Evolutionary conservation across 2,888 invertebrate species (phyloP), one percentile per base, ranked within the genome.

Genomic region (Coenonympha arcania): DNA sequence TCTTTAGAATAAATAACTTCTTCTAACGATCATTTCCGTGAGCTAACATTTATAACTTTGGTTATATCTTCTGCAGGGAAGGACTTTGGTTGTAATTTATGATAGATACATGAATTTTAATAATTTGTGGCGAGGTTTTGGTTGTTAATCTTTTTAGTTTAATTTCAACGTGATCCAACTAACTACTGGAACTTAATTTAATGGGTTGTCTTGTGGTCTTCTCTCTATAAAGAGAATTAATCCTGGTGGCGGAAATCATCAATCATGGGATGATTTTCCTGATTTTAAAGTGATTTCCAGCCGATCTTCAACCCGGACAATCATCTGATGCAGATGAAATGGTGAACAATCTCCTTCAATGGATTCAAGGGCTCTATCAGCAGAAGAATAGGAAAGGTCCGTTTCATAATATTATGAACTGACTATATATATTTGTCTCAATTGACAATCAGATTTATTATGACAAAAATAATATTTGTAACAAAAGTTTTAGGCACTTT

Each of bases 261-360:
- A 13, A 11, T 3, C 13, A 22, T 33, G 36, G n/a, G 13, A 26
- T 41, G 34, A 28, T 45, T 34, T 40, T 26, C 16, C 68, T 78
- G 63, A 79, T 63, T 62, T 71, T 71, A 65, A 68, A 64, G 63
- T 77, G 66, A 58, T 76, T 85, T 87, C 62, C 84, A 87, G 87
- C 80, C 45, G 79, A 83, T 6, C 64, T 72, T 41, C 73, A 79
- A 50, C 73, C 80, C 37, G 76, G 75, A 45, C 79, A 87, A 68
- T 88, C 87, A 62, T 81, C 84, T 19, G 89, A 88, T 58, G 89
- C 90, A 44, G 92, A 92, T 67, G 89, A 91, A 69, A 92, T 92
- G 90, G 92, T 92, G 48, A 89, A 90, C 72, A 91, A 92, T 68
- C 89, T 93, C 59, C 88, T 93, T 51, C 90, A 91, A 59, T 93